phyloP scores from a whole-genome alignment of 2,113 vertebrate genomes.

The Lanius collurio region DNA sequence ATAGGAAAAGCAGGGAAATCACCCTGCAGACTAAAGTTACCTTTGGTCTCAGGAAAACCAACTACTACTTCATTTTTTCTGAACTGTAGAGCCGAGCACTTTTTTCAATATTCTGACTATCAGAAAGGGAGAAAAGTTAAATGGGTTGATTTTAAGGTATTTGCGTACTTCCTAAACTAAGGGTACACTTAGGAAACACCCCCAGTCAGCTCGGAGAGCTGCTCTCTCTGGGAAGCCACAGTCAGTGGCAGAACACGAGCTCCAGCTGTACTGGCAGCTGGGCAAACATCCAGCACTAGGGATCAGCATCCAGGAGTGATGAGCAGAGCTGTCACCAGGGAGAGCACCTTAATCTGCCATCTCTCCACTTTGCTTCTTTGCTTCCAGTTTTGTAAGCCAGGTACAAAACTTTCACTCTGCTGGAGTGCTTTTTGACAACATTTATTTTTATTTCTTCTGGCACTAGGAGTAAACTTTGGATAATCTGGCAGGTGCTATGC shows the following conservation, averaged over 20 bases:
- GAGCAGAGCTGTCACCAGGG: slow-evolving; percentile 2
- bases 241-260: not conserved
- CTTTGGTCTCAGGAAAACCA: not conserved
- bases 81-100: not conserved
- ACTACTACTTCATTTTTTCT: not conserved
- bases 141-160: not conserved
- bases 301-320: not conserved
- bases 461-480: not conserved
- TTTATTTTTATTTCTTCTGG: slow-evolving; percentile 1
- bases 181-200: not conserved
- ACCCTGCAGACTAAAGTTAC: not conserved
- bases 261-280: not conserved
- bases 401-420: not conserved
- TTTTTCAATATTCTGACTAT: not conserved
- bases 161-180: not conserved
- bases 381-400: not conserved
- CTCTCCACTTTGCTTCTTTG: not conserved
- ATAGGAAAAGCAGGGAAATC: not conserved
- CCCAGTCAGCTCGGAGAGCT: not conserved
- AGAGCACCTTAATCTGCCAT: not conserved
- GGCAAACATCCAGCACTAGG: not conserved
- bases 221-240: not conserved
- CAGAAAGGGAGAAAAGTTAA: not conserved
- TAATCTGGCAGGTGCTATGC: not conserved
- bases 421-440: not conserved